Percentiles rank a stretch among this genome's conserved stretches.
Conservation (phyloP, 1,140 invertebrate genomes). For the Maconellicoccus hirsutus region DNA sequence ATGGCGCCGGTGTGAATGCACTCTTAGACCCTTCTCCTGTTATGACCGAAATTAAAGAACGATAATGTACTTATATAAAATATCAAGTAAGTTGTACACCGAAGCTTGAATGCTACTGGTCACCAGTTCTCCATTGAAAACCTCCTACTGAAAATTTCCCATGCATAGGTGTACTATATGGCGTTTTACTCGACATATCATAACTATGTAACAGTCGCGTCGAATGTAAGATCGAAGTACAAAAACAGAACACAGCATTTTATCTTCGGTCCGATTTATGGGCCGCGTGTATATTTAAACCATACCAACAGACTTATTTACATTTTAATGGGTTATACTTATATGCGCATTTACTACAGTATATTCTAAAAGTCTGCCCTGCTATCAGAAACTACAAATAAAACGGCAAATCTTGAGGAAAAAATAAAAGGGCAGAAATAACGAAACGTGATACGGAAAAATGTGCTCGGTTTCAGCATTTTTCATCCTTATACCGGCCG, state of each 20-base stretch:
- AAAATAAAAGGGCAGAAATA: conserved; percentile 22
- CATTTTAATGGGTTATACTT: conserved; percentile 22
- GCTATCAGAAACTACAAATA: conserved; percentile 18
- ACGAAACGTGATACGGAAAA: conserved; percentile 22
- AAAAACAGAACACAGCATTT: not conserved
- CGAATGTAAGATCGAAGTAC: no score
- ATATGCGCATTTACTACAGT: conserved; percentile 19
- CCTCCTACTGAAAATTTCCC: no score
- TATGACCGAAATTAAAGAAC: no score
- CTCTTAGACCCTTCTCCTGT: no score
- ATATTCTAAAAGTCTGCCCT: conserved; percentile 18
- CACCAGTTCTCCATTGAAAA: no score
- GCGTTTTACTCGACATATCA: no score
- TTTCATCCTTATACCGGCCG: conserved; percentile 12
- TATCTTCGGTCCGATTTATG: conserved; percentile 15
- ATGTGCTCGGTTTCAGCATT: conserved; percentile 21
- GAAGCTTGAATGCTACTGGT: no score
- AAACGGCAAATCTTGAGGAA: conserved; percentile 21
- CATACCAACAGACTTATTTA: conserved; percentile 14
- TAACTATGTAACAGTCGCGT: no score
- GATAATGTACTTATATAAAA: no score
- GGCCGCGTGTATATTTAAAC: not conserved
- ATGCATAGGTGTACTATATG: no score
- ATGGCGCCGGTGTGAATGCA: no score
- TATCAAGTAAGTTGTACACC: no score